Base-by-base conservation (phyloP, 2,888 invertebrate species). In the Pollenia griseotomentosa region DNA sequence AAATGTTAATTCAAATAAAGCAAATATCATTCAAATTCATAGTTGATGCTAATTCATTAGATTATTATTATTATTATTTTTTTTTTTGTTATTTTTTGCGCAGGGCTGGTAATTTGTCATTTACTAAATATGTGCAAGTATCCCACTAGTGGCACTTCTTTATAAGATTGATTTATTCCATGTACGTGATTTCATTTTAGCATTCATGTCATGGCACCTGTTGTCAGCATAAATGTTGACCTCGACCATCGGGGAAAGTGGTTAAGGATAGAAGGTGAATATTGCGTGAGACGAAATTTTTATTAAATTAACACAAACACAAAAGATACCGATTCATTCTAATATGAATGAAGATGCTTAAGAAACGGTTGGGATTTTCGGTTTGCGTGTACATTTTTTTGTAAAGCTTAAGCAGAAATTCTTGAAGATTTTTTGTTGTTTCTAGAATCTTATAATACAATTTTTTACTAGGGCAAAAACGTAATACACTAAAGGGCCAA, bases 121-220 rank as follows among this genome's bases (percentile, higher is more conserved):
- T 53, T 1, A 16, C 16, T 23, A 40, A 70, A 33, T 53, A 23
- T 48, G 48, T 8, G 33, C 9, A 6, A 14, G 48, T 40, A 11
- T 46, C 46, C n/a, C 12, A 66, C 3, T 14, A n/a, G 48, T 33
- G 66, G 3, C 48, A 23, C 23, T 71, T 57, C 48, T 68, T 44
- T 57, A 70, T 63, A 48, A 57, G 59, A 71, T 75, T 81, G 80
- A 85, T 81, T 84, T 81, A 81, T 85, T 70, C 8, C 40, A 16
- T n/a, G 70, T 42, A 80, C 80, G 78, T 84, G 84, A 77, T 71
- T 81, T 81, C 75, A 71, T 81, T 81, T 81, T 40, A 40, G n/a
- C 65, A 66, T 73, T 55, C 65, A 53, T 65, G 19, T 53, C 59
- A 40, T 84, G 68, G 4, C 63, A 75, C 85, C 85, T 81, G 80